Evolutionary conservation across 2,113 vertebrate genomes (phyloP).

Genomic region (Monarcha castaneiventris): DNA sequence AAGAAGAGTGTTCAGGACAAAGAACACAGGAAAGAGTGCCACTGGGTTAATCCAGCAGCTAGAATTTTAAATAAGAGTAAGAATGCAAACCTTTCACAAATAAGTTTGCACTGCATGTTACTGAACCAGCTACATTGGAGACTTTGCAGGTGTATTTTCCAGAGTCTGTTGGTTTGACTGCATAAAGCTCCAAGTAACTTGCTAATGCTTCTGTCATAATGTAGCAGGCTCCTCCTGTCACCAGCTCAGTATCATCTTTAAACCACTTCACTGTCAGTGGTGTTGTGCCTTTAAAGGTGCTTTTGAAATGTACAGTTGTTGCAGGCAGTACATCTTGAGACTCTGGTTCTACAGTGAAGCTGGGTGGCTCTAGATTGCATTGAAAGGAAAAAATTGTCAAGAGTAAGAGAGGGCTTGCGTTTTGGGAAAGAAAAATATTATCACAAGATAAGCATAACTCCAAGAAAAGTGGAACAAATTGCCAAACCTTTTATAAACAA

Average conservation of each 20-base stretch:
- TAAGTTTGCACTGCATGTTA: slow-evolving; percentile 84
- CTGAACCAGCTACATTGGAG: slow-evolving; percentile 88
- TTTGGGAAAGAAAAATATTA: background rate
- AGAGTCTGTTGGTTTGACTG: slow-evolving; percentile 87
- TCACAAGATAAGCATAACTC: background rate
- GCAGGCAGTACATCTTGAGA: slow-evolving; percentile 87
- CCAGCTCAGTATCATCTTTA: slow-evolving; percentile 86
- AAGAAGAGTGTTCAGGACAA: slow-evolving; percentile 62
- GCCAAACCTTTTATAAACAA: slow-evolving; percentile 92
- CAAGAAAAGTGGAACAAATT: slow-evolving; percentile 7
- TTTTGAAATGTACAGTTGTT: slow-evolving; percentile 83
- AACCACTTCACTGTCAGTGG: slow-evolving; percentile 90
- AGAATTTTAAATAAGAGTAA: slow-evolving; percentile 25
- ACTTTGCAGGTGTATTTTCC: slow-evolving; percentile 91
- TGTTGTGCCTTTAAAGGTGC: slow-evolving; percentile 87
- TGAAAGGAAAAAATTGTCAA: slow-evolving; percentile 65
- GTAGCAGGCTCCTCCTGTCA: slow-evolving; percentile 87
- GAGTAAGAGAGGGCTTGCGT: slow-evolving; percentile 21
- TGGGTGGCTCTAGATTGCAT: slow-evolving; percentile 88
- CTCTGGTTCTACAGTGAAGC: slow-evolving; percentile 82
- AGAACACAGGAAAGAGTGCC: slow-evolving; percentile 16
- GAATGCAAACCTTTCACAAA: slow-evolving; percentile 94
- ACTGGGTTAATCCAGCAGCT: slow-evolving; percentile 9
- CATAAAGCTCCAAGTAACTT: slow-evolving; percentile 88
- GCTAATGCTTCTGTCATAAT: slow-evolving; percentile 89